These are phyloP conservation scores for Desmodus rotundus DNA, from an alignment of 2,113 vertebrate genomes.

Conservation along the genomic window DNA sequence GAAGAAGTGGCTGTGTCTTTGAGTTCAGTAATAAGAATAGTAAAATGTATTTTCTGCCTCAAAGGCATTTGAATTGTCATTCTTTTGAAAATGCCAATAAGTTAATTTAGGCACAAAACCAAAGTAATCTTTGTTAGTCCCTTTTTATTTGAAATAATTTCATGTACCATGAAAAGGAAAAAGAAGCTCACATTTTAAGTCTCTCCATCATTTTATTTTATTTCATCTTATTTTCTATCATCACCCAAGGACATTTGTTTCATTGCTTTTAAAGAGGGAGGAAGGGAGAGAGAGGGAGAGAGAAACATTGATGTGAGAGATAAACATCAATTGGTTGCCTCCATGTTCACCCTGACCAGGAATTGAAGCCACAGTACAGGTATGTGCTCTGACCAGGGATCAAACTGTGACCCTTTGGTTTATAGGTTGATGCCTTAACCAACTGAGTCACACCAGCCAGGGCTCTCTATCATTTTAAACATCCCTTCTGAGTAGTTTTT, in stretches of 20 bases:
- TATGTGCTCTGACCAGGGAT: too few species aligned
- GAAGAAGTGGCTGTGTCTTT: constrained; percentile 30
- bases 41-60: constrained; percentile 42
- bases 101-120: not conserved
- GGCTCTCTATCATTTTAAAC: not conserved
- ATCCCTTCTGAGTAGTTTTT: not conserved
- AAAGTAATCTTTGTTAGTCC: constrained; percentile 28
- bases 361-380: too few species aligned
- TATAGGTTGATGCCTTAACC: too few species aligned
- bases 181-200: not conserved
- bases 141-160: constrained; percentile 57
- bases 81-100: constrained; percentile 64
- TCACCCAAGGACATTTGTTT: too few species aligned
- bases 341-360: too few species aligned
- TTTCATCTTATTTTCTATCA: not conserved
- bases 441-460: too few species aligned
- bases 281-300: too few species aligned
- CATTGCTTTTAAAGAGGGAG: too few species aligned
- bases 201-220: not conserved
- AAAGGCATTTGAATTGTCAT: constrained; percentile 65
- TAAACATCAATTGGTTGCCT: too few species aligned
- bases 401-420: too few species aligned
- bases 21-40: constrained; percentile 42
- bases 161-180: constrained; percentile 9
- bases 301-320: too few species aligned